Conservation (phyloP, 1,140 invertebrate genomes). For the Conus ventricosus region DNA sequence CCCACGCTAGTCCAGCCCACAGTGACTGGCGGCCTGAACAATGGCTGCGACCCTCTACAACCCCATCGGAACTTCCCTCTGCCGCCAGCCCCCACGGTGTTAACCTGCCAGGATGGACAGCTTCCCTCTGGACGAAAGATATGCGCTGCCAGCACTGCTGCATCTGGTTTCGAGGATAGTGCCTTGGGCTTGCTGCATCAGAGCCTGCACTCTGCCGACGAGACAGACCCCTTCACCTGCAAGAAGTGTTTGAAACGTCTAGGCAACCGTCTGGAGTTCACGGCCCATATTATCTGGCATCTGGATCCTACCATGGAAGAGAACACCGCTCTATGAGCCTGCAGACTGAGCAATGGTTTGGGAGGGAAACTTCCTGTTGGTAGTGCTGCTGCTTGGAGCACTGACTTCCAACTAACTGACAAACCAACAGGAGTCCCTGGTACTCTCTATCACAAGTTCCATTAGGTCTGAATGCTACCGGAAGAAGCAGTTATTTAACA, state of each 20-base stretch:
- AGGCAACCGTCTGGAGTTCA: constrained; percentile 76
- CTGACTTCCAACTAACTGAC: too few relatives aligned
- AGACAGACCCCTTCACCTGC: constrained; percentile 63
- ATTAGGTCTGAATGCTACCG: too few relatives aligned
- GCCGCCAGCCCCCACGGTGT: neutral
- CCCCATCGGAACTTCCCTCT: neutral
- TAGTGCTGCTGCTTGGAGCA: too few relatives aligned
- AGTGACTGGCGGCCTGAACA: neutral
- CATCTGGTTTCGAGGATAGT: constrained; percentile 68
- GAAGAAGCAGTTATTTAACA: too few relatives aligned
- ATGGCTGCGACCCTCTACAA: neutral
- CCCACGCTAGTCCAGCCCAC: neutral
- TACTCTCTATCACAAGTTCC: too few relatives aligned
- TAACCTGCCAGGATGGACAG: neutral
- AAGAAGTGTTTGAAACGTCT: constrained; percentile 65
- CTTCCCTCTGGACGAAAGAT: constrained; percentile 46
- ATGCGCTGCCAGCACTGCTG: constrained; percentile 64
- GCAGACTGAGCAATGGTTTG: too few relatives aligned
- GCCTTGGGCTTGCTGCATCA: constrained; percentile 66
- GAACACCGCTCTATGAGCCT: constrained; percentile 8
- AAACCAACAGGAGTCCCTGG: too few relatives aligned
- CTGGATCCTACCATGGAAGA: constrained; percentile 76
- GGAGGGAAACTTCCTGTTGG: too few relatives aligned
- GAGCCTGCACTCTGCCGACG: constrained; percentile 63
- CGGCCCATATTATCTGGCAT: constrained; percentile 85